Evolutionary conservation across 2,888 invertebrate genomes (phyloP).

Genomic region (Caenorhabditis doughertyi): DNA sequence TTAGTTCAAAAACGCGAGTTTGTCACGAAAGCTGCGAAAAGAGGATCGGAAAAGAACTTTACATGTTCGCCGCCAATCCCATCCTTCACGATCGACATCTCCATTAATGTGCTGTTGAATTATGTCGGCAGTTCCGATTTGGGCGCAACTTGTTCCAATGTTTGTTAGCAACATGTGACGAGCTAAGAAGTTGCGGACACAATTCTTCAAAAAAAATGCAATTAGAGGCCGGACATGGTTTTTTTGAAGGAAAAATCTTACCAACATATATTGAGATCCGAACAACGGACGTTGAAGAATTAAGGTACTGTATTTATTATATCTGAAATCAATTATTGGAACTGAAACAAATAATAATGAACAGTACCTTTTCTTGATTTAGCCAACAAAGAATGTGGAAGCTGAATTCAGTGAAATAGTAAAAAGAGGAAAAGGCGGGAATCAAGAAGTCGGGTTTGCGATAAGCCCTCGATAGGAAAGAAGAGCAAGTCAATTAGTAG

Average conservation of each 20-base stretch:
- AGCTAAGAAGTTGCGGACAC: conserved; percentile 60
- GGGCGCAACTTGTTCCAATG: conserved; percentile 65
- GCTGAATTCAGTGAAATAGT: not conserved
- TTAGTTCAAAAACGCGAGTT: conserved; percentile 61
- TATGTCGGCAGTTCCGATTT: conserved; percentile 70
- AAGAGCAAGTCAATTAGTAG: conserved; percentile 59
- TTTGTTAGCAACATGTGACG: conserved; percentile 67
- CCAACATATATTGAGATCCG: conserved; percentile 47
- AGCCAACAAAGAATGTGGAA: not conserved
- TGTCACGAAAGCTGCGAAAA: conserved; percentile 60
- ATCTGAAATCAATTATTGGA: not conserved
- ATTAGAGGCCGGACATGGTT: conserved; percentile 22
- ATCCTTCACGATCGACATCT: conserved; percentile 66
- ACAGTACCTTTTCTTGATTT: not conserved
- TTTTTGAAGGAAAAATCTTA: conserved; percentile 3
- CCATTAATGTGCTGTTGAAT: conserved; percentile 71
- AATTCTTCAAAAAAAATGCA: conserved; percentile 46
- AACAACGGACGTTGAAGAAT: conserved; percentile 15
- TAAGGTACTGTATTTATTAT: not conserved
- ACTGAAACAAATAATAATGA: not conserved
- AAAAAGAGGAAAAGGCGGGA: conserved; percentile 34
- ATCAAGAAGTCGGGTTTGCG: conserved; percentile 50
- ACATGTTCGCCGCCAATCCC: conserved; percentile 72
- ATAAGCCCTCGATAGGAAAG: conserved; percentile 46
- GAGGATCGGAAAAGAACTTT: conserved; percentile 11